These are phyloP conservation scores for Drosophila orena DNA, from an alignment of 1,140 invertebrate genomes.

Conservation along the genomic window DNA sequence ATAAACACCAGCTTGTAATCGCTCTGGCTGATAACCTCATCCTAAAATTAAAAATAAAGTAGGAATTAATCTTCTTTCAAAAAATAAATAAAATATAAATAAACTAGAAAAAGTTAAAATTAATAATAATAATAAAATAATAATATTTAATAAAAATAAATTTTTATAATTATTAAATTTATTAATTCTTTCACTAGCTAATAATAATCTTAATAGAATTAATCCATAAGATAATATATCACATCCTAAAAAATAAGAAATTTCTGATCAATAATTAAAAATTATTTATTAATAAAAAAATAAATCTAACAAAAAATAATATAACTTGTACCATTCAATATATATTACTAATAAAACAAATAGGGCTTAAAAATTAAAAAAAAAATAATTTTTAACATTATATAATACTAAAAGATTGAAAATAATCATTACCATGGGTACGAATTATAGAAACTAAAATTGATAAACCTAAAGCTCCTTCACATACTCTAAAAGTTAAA, in stretches of 20 bases:
- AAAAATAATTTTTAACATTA: slow-evolving; percentile 86
- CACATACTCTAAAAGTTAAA: slow-evolving; percentile 87
- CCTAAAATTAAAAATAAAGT: slow-evolving; percentile 85
- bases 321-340: slow-evolving; percentile 83
- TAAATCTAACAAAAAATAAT: slow-evolving; percentile 84
- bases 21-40: slow-evolving; percentile 88
- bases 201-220: too few relatives aligned
- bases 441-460: slow-evolving; percentile 87
- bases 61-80: neutral
- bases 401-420: slow-evolving; percentile 86
- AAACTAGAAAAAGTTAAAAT: slow-evolving; percentile 87
- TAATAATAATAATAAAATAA: slow-evolving; percentile 87
- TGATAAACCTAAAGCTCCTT: slow-evolving; percentile 86
- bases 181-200: too few relatives aligned
- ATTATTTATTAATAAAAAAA: slow-evolving; percentile 84
- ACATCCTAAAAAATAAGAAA: too few relatives aligned
- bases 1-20: slow-evolving; percentile 87
- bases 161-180: too few relatives aligned
- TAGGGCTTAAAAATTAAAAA: slow-evolving; percentile 84
- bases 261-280: slow-evolving; percentile 75
- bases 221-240: too few relatives aligned
- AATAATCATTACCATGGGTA: slow-evolving; percentile 86
- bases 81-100: slow-evolving; percentile 85
- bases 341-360: slow-evolving; percentile 80
- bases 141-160: slow-evolving; percentile 85